These are phyloP conservation scores for Echinometra lucunter DNA, from an alignment of 53 echinoderm and acorn worm species.

Conservation along the genomic window DNA sequence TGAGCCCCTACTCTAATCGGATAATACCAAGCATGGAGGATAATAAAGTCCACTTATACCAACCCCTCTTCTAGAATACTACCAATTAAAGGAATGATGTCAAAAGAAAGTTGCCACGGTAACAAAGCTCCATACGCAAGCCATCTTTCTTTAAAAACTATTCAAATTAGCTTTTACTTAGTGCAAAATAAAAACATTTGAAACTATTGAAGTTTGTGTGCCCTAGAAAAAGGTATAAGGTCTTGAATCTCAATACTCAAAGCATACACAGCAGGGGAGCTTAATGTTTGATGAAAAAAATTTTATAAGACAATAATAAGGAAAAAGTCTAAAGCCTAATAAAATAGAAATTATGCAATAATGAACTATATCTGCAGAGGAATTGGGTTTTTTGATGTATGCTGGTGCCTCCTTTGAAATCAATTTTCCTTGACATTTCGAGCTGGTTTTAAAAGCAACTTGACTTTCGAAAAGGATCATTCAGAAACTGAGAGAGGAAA, in stretches of 20 bases:
- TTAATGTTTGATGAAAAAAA: neutral
- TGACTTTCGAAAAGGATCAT: neutral
- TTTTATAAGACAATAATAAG: neutral
- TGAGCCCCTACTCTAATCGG: constrained; percentile 19
- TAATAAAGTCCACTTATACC: constrained; percentile 36
- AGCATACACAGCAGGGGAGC: neutral
- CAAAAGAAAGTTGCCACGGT: constrained; percentile 22
- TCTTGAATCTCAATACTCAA: neutral
- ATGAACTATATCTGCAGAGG: neutral
- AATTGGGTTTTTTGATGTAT: constrained; percentile 15
- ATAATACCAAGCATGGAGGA: neutral
- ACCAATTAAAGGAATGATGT: constrained; percentile 47
- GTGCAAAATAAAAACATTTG: neutral
- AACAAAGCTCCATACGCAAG: neutral
- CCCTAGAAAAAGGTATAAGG: neutral
- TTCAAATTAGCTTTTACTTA: constrained; percentile 42
- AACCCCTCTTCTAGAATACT: neutral
- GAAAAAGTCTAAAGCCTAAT: neutral
- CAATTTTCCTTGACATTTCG: constrained; percentile 35
- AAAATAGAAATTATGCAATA: neutral
- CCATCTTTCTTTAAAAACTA: neutral
- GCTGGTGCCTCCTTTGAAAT: neutral
- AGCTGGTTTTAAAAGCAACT: neutral
- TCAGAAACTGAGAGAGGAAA: neutral
- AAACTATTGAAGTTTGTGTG: neutral